Evolutionary conservation across 1,140 invertebrate genomes (phyloP).

Genomic region (Drosophila equinoxialis): DNA sequence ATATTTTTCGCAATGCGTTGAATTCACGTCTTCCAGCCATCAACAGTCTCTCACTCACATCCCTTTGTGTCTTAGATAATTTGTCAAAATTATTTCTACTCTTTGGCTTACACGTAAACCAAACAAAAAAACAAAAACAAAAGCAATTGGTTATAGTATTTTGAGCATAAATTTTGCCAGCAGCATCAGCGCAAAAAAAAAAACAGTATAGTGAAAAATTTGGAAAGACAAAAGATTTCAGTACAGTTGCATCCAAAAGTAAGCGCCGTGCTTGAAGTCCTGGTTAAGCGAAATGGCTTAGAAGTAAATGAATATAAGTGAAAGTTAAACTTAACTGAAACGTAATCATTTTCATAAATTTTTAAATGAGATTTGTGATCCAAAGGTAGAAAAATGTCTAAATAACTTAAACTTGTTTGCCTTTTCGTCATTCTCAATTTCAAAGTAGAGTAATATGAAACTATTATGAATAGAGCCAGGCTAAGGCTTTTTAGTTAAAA

Average conservation of each 20-base stretch:
- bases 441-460: too few species aligned
- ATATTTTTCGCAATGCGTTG: constrained; percentile 68
- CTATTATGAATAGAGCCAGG: too few species aligned
- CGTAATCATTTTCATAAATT: too few species aligned
- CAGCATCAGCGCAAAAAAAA: constrained; percentile 56
- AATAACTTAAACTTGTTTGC: too few species aligned
- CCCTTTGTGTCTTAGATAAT: constrained; percentile 41
- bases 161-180: constrained; percentile 48
- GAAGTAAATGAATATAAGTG: not conserved
- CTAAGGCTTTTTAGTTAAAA: too few species aligned
- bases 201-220: constrained; percentile 10
- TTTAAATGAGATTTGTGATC: too few species aligned
- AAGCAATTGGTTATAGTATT: constrained; percentile 29
- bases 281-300: constrained; percentile 35
- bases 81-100: constrained; percentile 65
- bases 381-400: too few species aligned
- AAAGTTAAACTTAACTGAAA: too few species aligned
- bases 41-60: constrained; percentile 12
- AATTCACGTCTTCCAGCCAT: not conserved
- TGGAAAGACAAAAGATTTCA: constrained; percentile 32
- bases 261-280: constrained; percentile 64
- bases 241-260: constrained; percentile 46
- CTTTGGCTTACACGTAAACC: constrained; percentile 55
- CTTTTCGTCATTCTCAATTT: too few species aligned
- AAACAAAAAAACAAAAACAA: not conserved